phyloP scores from a whole-genome alignment of 53 echinoderm and acorn worm genomes.

The Holothuria leucospilota region DNA sequence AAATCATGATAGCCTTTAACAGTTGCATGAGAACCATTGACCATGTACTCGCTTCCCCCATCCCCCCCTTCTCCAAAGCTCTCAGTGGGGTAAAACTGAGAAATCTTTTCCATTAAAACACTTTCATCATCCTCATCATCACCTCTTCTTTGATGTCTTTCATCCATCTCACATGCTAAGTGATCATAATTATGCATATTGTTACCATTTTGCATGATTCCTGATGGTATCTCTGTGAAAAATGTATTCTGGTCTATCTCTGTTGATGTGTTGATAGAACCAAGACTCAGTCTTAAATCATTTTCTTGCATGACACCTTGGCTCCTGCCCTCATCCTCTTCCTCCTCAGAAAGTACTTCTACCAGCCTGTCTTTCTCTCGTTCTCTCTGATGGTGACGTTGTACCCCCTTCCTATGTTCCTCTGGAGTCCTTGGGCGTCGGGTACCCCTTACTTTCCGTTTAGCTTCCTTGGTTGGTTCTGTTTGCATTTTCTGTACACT shows the following conservation, averaged over 20 bases:
- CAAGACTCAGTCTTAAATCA: slow-evolving; percentile 4
- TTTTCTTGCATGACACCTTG: neutral
- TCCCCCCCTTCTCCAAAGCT: neutral
- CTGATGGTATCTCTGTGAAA: slow-evolving; percentile 6
- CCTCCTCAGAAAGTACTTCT: neutral
- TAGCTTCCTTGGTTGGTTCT: too few relatives aligned
- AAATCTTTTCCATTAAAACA: slow-evolving; percentile 64
- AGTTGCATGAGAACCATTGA: neutral
- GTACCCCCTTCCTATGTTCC: slow-evolving; percentile 66
- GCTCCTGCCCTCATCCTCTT: neutral
- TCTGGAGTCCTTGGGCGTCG: slow-evolving; percentile 74
- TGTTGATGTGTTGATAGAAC: neutral
- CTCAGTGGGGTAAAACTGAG: slow-evolving; percentile 47
- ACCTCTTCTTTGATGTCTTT: neutral
- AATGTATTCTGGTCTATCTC: neutral
- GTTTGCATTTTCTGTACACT: too few relatives aligned
- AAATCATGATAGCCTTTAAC: neutral
- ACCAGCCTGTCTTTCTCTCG: slow-evolving; percentile 40
- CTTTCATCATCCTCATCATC: slow-evolving; percentile 51
- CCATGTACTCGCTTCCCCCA: neutral
- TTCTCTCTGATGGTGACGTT: slow-evolving; percentile 71
- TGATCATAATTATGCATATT: neutral
- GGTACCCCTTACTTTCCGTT: slow-evolving; percentile 29
- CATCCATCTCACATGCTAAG: neutral
- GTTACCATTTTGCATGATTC: neutral